These are phyloP conservation scores for Triplophysa rosa DNA, from an alignment of 2,113 vertebrate genomes.

Conservation along the genomic window DNA sequence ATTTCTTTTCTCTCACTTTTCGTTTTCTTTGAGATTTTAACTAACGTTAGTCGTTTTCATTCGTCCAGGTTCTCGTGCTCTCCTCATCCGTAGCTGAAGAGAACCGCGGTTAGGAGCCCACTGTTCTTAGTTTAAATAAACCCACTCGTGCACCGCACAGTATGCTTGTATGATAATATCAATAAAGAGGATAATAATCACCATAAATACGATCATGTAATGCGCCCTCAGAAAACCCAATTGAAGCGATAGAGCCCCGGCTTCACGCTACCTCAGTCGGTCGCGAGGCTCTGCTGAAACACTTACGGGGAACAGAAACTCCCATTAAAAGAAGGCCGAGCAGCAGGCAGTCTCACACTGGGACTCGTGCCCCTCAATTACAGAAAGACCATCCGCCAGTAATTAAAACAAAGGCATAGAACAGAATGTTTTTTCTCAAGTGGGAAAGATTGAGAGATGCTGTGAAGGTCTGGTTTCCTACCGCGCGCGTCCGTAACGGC, in stretches of 20 bases:
- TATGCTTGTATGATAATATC: conserved; percentile 23
- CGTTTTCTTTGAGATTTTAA: conserved; percentile 13
- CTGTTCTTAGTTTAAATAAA: conserved; percentile 15
- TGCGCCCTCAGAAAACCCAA: conserved; percentile 38
- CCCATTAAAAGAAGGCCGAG: conserved; percentile 52
- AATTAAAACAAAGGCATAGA: conserved; percentile 62
- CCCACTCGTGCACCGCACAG: conserved; percentile 29
- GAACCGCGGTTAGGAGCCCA: conserved; percentile 7
- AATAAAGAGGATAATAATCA: conserved; percentile 47
- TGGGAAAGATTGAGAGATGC: conserved; percentile 42
- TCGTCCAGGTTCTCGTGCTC: conserved; percentile 22
- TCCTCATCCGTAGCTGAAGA: not conserved
- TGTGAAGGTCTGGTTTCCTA: conserved; percentile 58
- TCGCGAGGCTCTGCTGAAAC: conserved; percentile 41
- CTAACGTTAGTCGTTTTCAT: conserved; percentile 7
- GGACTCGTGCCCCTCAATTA: conserved; percentile 61
- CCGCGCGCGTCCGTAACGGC: conserved; percentile 52
- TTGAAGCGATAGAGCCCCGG: conserved; percentile 29
- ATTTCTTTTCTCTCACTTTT: not conserved
- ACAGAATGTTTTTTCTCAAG: conserved; percentile 56
- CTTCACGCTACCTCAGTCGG: conserved; percentile 7
- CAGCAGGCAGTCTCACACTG: conserved; percentile 49
- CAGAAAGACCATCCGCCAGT: conserved; percentile 59
- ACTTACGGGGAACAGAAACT: conserved; percentile 45
- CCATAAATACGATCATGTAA: conserved; percentile 34